Percentiles rank a stretch among this genome's conserved stretches.
Evolutionary conservation across 2,113 vertebrate species (phyloP).

Genomic region (Anhinga anhinga): DNA sequence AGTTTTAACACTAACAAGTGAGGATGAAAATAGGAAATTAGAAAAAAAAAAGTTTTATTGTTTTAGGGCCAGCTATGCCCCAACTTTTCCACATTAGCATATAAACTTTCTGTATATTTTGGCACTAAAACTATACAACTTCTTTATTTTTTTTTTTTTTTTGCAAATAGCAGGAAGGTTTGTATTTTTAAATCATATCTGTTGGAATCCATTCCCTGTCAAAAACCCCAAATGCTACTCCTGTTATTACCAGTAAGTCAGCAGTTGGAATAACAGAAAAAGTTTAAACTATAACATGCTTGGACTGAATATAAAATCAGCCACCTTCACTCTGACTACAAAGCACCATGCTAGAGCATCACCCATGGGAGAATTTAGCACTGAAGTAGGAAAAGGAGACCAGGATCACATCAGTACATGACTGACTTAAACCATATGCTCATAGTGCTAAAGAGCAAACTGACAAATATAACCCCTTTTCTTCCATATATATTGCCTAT

Average conservation of each 20-base stretch:
- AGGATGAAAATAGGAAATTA: background rate
- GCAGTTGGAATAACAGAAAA: background rate
- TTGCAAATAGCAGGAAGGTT: background rate
- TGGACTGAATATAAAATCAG: background rate
- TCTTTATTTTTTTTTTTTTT: background rate
- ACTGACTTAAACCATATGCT: background rate
- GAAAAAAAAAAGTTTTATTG: background rate
- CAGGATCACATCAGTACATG: too few relatives aligned
- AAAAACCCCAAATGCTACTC: background rate
- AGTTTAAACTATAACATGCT: background rate
- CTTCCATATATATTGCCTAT: background rate
- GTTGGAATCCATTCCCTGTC: background rate
- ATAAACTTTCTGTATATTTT: background rate
- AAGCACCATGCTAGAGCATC: background rate
- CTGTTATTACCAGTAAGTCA: background rate
- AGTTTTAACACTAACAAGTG: background rate
- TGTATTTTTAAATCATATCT: background rate
- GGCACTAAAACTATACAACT: background rate
- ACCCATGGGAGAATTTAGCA: background rate
- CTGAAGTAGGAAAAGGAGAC: background rate
- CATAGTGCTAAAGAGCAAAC: background rate
- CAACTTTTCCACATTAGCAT: background rate
- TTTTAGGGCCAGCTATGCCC: background rate
- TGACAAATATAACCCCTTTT: background rate
- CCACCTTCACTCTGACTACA: background rate